phyloP scores from a whole-genome alignment of 2,797 vertebrate genomes.

The Macroramphosus scolopax region DNA sequence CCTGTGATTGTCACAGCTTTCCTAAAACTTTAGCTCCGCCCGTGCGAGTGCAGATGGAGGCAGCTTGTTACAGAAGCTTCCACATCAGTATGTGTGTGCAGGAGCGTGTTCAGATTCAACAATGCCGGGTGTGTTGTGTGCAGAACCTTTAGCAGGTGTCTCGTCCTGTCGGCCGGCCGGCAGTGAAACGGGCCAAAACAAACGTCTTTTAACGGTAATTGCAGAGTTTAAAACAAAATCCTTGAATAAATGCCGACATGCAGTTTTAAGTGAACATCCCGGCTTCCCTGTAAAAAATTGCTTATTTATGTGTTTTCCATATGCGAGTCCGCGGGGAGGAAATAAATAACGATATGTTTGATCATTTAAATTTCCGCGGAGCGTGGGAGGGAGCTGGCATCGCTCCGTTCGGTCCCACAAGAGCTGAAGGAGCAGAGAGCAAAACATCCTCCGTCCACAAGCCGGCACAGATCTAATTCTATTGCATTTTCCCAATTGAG shows the following conservation, averaged over 20 bases:
- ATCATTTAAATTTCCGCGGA: slow-evolving; percentile 44
- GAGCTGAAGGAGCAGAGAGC: slow-evolving; percentile 34
- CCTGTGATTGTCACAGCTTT: no score
- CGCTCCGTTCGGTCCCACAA: slow-evolving; percentile 25
- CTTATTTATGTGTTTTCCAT: slow-evolving; percentile 14
- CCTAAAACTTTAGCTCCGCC: no score
- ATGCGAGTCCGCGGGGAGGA: slow-evolving; percentile 21
- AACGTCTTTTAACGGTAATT: slow-evolving; percentile 15
- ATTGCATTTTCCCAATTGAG: slow-evolving; percentile 37
- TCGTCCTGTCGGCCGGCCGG: slow-evolving; percentile 15
- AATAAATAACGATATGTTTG: slow-evolving; percentile 34
- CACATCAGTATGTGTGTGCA: slow-evolving; percentile 10
- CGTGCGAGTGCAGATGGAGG: slow-evolving; percentile 19
- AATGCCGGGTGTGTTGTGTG: slow-evolving; percentile 3
- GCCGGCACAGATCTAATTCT: slow-evolving; percentile 54
- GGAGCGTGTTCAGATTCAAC: slow-evolving; percentile 26
- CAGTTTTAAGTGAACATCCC: slow-evolving; percentile 14
- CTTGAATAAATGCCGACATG: slow-evolving; percentile 21
- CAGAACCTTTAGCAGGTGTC: slow-evolving; percentile 12
- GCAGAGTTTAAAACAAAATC: slow-evolving; percentile 10
- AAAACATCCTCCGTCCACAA: slow-evolving; percentile 48
- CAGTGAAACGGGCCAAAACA: slow-evolving; percentile 15
- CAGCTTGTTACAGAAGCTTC: slow-evolving; percentile 14
- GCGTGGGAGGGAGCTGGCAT: slow-evolving; percentile 17
- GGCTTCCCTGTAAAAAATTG: slow-evolving; percentile 12